phyloP scores from a whole-genome alignment of 2,797 vertebrate species.

The Scomberomorus guttatus region DNA sequence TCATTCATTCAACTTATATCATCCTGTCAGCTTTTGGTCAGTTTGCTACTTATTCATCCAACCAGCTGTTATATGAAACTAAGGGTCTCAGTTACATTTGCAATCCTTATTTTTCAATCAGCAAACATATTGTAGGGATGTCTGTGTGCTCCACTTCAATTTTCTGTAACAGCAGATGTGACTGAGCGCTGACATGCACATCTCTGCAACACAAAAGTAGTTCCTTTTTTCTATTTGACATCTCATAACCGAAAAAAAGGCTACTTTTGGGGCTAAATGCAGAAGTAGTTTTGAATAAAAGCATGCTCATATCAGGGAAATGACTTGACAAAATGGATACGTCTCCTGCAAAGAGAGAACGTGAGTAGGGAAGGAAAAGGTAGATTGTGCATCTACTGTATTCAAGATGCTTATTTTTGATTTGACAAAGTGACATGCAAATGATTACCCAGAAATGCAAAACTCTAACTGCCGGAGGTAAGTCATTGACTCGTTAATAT shows the following conservation, averaged over 20 bases:
- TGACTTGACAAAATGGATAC: slow-evolving; percentile 20
- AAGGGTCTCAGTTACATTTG: not conserved
- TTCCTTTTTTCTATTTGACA: slow-evolving; percentile 62
- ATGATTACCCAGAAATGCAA: slow-evolving; percentile 23
- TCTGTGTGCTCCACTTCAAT: not conserved
- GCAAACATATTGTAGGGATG: not conserved
- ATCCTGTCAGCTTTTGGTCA: not conserved
- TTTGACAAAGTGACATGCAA: not conserved
- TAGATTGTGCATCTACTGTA: not conserved
- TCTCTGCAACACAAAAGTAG: slow-evolving; percentile 11
- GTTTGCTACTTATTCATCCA: not conserved
- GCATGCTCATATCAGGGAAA: slow-evolving; percentile 15
- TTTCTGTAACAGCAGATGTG: not conserved
- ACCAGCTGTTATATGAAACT: not conserved
- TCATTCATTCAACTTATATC: not conserved
- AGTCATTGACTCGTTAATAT: not conserved
- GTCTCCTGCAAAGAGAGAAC: not conserved
- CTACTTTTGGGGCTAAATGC: slow-evolving; percentile 55
- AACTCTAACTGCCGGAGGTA: slow-evolving; percentile 8
- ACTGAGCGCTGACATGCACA: not conserved
- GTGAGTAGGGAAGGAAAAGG: slow-evolving; percentile 39
- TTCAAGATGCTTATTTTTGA: not conserved
- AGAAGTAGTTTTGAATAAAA: slow-evolving; percentile 71
- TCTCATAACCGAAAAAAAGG: slow-evolving; percentile 8
- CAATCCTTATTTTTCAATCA: too few species aligned